These are phyloP conservation scores for Xanthia togata DNA, from an alignment of 2,888 invertebrate genomes.

Conservation along the genomic window DNA sequence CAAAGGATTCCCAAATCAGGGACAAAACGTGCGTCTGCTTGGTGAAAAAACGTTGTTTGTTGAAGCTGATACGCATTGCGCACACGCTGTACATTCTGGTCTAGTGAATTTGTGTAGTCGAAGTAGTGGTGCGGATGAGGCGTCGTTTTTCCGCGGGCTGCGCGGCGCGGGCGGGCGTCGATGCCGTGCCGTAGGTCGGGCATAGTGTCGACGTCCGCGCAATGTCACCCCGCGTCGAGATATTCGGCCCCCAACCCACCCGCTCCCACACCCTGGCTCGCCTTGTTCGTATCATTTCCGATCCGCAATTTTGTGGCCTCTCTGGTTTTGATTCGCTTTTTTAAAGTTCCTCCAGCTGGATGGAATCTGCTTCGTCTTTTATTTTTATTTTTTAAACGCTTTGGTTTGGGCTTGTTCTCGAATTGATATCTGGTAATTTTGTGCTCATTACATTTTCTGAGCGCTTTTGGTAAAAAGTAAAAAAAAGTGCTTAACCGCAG, in stretches of 20 bases:
- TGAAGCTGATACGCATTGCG: constrained; percentile 35
- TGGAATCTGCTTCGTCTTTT: constrained; percentile 14
- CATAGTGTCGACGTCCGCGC: constrained; percentile 86
- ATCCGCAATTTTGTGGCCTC: constrained; percentile 74
- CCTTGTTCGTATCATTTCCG: constrained; percentile 80
- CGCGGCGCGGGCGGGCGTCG: constrained; percentile 72
- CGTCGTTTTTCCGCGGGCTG: constrained; percentile 77
- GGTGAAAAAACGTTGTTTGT: constrained; percentile 37
- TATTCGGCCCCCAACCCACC: constrained; percentile 77
- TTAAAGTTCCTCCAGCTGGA: constrained; percentile 36
- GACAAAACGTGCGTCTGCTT: constrained; percentile 36
- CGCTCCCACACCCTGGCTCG: constrained; percentile 60
- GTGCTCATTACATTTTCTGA: not conserved
- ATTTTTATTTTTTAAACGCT: constrained; percentile 11
- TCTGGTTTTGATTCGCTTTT: constrained; percentile 67
- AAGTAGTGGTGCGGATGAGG: constrained; percentile 76
- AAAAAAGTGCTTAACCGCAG: constrained; percentile 45
- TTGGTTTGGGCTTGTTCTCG: not conserved
- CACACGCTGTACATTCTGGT: constrained; percentile 54
- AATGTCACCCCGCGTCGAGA: constrained; percentile 87
- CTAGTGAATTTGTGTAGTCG: constrained; percentile 54
- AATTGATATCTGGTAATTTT: not conserved
- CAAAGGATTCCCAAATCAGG: constrained; percentile 32
- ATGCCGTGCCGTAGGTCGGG: constrained; percentile 87
- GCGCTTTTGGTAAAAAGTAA: constrained; percentile 7